Conservation (phyloP, 2,888 invertebrate species). For the Clanis bilineata region DNA sequence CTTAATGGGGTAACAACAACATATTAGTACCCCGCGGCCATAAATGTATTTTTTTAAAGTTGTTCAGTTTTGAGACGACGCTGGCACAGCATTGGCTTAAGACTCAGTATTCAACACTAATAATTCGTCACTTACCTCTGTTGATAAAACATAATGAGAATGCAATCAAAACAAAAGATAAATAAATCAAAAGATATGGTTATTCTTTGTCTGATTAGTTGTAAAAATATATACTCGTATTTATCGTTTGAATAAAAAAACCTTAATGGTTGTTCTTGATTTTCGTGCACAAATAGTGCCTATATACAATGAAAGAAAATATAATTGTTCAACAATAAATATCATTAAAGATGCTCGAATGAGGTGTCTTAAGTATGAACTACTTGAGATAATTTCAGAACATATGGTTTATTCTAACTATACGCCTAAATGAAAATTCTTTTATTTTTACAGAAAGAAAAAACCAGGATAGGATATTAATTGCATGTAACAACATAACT, state of each 20-base stretch:
- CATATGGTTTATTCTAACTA: too few species aligned
- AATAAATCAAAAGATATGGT: background rate
- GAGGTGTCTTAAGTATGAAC: background rate
- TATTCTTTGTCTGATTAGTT: background rate
- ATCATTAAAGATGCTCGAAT: background rate
- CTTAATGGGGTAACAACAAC: background rate
- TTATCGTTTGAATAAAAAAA: background rate
- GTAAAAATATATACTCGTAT: background rate
- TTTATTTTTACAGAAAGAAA: too few species aligned
- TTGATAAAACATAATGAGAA: background rate
- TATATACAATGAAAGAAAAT: background rate
- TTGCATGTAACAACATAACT: too few species aligned
- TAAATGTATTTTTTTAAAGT: background rate
- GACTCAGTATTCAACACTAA: background rate
- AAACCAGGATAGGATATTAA: too few species aligned
- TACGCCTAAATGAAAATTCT: too few species aligned
- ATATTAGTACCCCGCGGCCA: background rate
- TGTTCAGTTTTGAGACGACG: background rate
- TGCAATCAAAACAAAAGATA: background rate
- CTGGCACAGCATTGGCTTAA: background rate
- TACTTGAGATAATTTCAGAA: background rate
- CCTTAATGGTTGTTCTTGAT: background rate
- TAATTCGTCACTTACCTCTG: background rate
- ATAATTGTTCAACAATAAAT: background rate
- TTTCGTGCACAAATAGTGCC: background rate